Percentiles rank a stretch among this genome's conserved stretches.
phyloP scores from a whole-genome alignment of 2,113 vertebrate species.

The Cervus canadensis region DNA sequence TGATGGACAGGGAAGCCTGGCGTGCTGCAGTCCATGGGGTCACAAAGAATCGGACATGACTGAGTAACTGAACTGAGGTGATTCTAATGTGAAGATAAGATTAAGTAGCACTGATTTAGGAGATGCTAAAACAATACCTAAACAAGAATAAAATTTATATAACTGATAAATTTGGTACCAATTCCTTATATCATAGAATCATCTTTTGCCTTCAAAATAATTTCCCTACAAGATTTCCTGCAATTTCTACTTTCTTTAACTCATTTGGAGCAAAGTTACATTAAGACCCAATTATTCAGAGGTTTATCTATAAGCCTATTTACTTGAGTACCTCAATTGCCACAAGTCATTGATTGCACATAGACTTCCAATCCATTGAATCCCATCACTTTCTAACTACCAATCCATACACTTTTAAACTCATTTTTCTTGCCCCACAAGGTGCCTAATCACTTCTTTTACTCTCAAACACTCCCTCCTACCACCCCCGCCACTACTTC shows the following conservation, averaged over 20 bases:
- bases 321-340: background rate
- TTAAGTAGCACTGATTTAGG: background rate
- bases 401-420: background rate
- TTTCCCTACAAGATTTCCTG: background rate
- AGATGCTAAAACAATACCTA: background rate
- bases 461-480: background rate
- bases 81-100: background rate
- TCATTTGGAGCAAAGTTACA: background rate
- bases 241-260: background rate
- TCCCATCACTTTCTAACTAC: background rate
- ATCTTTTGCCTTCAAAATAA: background rate
- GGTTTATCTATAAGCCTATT: background rate
- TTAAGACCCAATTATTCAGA: background rate
- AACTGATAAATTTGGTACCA: background rate
- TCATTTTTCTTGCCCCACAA: background rate
- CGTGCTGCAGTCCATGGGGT: background rate
- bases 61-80: background rate
- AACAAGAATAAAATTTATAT: background rate
- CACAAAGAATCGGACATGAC: background rate
- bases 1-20: background rate
- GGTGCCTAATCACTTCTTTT: background rate
- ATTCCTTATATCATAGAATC: background rate
- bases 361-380: background rate
- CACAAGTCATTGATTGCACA: background rate
- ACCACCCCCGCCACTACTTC: background rate